These are phyloP conservation scores for Pristionchus maxplancki DNA, from an alignment of 2,888 invertebrate species.

Conservation along the genomic window DNA sequence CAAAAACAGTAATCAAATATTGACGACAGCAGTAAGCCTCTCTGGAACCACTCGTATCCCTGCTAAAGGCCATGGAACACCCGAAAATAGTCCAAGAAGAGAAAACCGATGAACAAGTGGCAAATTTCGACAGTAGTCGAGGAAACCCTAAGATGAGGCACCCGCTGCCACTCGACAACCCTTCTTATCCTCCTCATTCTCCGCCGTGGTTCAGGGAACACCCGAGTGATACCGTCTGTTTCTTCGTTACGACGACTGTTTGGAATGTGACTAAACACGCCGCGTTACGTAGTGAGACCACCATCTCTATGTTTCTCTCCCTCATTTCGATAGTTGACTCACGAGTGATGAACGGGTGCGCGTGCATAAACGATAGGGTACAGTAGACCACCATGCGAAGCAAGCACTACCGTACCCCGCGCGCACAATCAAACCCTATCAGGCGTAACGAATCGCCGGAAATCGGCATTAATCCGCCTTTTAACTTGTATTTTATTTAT, in stretches of 20 bases:
- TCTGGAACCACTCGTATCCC: not conserved
- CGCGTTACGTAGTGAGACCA: constrained; percentile 16
- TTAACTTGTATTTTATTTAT: not conserved
- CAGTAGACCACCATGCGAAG: not conserved
- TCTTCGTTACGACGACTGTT: constrained; percentile 17
- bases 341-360: not conserved
- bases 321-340: constrained; percentile 10
- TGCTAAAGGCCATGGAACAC: not conserved
- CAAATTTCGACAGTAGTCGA: not conserved
- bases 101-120: not conserved
- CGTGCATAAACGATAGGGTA: not conserved
- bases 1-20: not conserved
- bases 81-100: not conserved
- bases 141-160: not conserved
- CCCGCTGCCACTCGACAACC: not conserved
- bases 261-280: constrained; percentile 20
- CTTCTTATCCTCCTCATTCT: not conserved
- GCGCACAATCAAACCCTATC: not conserved
- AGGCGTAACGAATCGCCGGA: not conserved
- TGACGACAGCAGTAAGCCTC: not conserved
- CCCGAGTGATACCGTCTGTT: constrained; percentile 1
- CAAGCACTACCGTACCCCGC: not conserved
- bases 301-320: not conserved
- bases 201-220: not conserved
- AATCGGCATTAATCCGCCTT: not conserved